Percentiles rank a stretch among this genome's conserved stretches.
Conservation (phyloP, 2,797 vertebrate genomes). For the Hippoglossus hippoglossus region DNA sequence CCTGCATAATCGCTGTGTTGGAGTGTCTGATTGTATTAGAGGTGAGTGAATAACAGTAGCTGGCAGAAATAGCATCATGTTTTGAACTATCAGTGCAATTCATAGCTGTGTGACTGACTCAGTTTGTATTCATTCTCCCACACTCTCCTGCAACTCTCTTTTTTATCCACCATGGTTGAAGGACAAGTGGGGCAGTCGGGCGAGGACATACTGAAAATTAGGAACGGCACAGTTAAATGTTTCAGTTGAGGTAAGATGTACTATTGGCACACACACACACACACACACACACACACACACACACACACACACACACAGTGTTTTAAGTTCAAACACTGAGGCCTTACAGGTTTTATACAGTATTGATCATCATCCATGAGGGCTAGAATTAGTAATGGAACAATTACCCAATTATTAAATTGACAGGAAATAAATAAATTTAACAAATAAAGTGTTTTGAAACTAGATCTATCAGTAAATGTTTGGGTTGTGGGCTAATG, state of each 20-base stretch:
- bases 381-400: too few relatives aligned
- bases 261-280: too few relatives aligned
- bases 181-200: slow-evolving; percentile 11
- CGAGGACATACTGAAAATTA: slow-evolving; percentile 30
- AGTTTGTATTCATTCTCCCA: slow-evolving; percentile 77
- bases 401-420: too few relatives aligned
- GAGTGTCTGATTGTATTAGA: slow-evolving; percentile 81
- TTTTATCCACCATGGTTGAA: slow-evolving; percentile 57
- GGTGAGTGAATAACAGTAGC: slow-evolving; percentile 78
- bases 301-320: too few relatives aligned
- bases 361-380: too few relatives aligned
- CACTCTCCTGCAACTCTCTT: slow-evolving; percentile 61
- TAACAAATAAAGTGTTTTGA: too few relatives aligned
- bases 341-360: too few relatives aligned
- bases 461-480: too few relatives aligned
- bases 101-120: slow-evolving; percentile 74
- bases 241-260: slow-evolving; percentile 1
- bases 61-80: slow-evolving; percentile 80
- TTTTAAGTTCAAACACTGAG: too few relatives aligned
- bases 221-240: slow-evolving; percentile 43
- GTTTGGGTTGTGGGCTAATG: too few relatives aligned
- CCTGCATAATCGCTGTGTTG: slow-evolving; percentile 72
- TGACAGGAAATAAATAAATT: too few relatives aligned
- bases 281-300: too few relatives aligned
- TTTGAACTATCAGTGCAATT: slow-evolving; percentile 77